Base-by-base conservation (phyloP, 37 sponge, comb jelly and placozoan species). In the Agelas oroides region DNA sequence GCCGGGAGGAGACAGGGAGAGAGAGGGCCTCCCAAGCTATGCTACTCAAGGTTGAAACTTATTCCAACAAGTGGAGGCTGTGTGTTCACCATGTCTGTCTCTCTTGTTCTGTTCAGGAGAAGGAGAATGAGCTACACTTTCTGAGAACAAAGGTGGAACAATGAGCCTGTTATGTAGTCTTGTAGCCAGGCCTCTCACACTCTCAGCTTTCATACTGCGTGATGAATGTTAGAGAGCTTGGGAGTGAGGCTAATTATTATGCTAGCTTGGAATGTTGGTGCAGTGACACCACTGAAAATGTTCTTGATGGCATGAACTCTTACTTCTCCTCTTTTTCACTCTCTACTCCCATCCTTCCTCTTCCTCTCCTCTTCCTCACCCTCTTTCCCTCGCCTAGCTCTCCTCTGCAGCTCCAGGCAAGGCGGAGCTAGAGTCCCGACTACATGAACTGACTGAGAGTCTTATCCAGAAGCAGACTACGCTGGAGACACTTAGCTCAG, bases 401-500 rank as follows among this genome's bases (percentile, higher is more conserved):
- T n/a, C n/a, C n/a, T 46, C 46, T 46, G 46, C 46, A 46, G 37
- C 33, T 67, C 53, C 79, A 12, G 64, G 67, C 20, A 76, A 74
- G 23, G 68, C 72, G 5, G 92, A 91, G 73, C 25, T 88, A 70
- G 95, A 95, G 71, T 34, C 78, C 1, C 68, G 89, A 28, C 77
- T 95, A 31, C 86, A 82, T 16, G 85, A 88, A 39, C 85, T 95
- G 59, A 95, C 96, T 32, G 93, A 97, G 79, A 94, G 87, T 53
- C 72, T 97, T 64, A 88, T 97, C 15, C 46, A 78, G 46, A 94
- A 94, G 77, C 97, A 97, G 81, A 92, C 94, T 5, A 65, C 84
- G n/a, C 81, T 94, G 70, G 97, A 97, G 80, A 67, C 90, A 21
- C 75, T 97, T 36, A 92, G 55, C 65, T 38, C 91, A 32, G 97